Evolutionary conservation across 2,113 vertebrate genomes (phyloP).

Genomic region (Apodemus speciosus): DNA sequence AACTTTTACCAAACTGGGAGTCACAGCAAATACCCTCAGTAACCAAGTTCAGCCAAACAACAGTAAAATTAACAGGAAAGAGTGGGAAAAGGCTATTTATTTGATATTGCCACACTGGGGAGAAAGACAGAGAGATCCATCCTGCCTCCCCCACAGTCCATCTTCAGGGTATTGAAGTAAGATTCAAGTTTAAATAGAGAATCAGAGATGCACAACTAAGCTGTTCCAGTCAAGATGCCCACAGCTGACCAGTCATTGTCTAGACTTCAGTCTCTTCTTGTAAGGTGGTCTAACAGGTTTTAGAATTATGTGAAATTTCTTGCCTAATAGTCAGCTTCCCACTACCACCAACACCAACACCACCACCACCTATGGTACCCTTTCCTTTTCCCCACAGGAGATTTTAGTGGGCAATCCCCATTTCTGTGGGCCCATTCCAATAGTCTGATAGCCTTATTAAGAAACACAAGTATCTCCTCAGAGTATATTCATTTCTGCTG

Average conservation of each 20-base stretch:
- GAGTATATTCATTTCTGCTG: neutral
- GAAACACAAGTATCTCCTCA: neutral
- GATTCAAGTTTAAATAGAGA: neutral
- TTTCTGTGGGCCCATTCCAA: neutral
- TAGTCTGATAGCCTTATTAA: neutral
- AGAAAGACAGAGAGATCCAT: neutral
- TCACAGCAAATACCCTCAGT: neutral
- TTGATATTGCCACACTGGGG: no score
- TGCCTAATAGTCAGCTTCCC: neutral
- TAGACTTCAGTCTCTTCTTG: neutral
- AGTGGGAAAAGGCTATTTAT: neutral
- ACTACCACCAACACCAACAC: no score
- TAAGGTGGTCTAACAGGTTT: neutral
- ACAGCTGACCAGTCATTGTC: neutral
- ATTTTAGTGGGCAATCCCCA: neutral
- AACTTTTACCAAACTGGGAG: neutral
- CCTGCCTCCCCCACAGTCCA: accelerated
- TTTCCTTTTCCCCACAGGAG: neutral
- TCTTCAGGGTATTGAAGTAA: neutral
- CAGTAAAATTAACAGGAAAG: neutral
- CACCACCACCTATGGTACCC: neutral
- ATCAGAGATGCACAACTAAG: neutral
- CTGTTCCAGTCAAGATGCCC: neutral
- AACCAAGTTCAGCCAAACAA: neutral
- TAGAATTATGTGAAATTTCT: neutral